A percentile compares a stretch with the other conserved stretches of the same genome.
Evolutionary conservation across 1,140 invertebrate species (phyloP).

Genomic region (Leptinotarsa lineolata): DNA sequence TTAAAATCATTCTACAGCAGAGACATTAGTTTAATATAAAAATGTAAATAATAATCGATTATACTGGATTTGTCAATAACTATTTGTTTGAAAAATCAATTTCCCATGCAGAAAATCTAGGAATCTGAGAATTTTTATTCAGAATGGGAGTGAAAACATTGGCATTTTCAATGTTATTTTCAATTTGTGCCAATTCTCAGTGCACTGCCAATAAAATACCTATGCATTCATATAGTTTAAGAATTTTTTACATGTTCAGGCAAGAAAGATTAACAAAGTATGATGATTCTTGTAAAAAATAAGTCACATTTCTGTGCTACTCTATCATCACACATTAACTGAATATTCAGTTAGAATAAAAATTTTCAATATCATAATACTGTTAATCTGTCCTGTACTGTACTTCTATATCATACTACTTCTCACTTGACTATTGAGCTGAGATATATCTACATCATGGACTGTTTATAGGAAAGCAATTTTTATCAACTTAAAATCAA

Average conservation of each 20-base stretch:
- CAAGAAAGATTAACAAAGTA: slow-evolving; percentile 26
- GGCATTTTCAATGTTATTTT: neutral
- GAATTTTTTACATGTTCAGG: neutral
- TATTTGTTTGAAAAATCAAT: too few species aligned
- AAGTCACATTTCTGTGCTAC: too few species aligned
- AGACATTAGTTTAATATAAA: too few species aligned
- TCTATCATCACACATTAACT: slow-evolving; percentile 12
- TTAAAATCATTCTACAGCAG: too few species aligned
- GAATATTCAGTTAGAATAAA: neutral
- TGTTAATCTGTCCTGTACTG: neutral
- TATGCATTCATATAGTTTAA: neutral
- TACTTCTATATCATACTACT: slow-evolving; percentile 9
- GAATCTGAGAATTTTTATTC: too few species aligned
- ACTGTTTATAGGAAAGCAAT: slow-evolving; percentile 37
- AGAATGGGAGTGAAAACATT: neutral
- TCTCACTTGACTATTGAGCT: neutral
- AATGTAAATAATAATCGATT: too few species aligned
- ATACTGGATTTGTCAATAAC: too few species aligned
- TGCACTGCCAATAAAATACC: neutral
- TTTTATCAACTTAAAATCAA: slow-evolving; percentile 31
- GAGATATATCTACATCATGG: slow-evolving; percentile 25
- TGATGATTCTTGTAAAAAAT: slow-evolving; percentile 14
- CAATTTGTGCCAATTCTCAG: neutral
- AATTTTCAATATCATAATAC: neutral
- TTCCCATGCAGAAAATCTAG: too few species aligned